Base-by-base conservation (phyloP, 2,888 invertebrate species). In the Blastobasis adustella region DNA sequence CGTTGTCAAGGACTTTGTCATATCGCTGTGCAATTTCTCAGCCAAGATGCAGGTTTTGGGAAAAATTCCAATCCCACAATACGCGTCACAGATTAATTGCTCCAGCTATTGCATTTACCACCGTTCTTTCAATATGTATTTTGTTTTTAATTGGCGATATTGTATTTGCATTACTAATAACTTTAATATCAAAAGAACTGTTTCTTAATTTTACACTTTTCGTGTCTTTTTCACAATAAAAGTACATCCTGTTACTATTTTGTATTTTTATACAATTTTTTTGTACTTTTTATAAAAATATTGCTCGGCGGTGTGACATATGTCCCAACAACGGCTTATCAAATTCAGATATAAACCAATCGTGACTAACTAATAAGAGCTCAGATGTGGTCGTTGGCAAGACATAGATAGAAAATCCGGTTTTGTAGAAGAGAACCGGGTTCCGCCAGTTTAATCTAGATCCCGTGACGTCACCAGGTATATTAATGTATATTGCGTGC, bases 301-400 rank as follows among this genome's bases (percentile, higher is more conserved):
- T 78, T 77, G 77, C 71, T 72, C 59, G 57, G 65, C 70, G 69
- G 76, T 77, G 74, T 74, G 60, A 64, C 56, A 59, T 54, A 53
- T 59, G 61, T 54, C 56, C 53, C 51, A 42, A 41, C 44, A 40
- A 46, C 54, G 42, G 23, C 23, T 23, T 23, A 23, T 23, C 23
- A 23, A 23, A 23, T 23, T 23, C 23, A 23, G 23, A 23, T 1
- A 42, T 8, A 8, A 42, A 42, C 6, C 9, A 43, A 58, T 47
- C 63, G 65, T 61, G 65, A 83, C 77, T 84, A 84, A 86, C 76
- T 23, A 23, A 23, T 23, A 23, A 59, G 86, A 84, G 86, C 86
- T 83, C 80, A 63, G 81, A 84, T 85, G 86, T 87, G 86, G 83
- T 80, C 83, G 81, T 74, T 74, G 84, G 87, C 87, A 87, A 88